Base-by-base conservation (phyloP, 2,113 vertebrate genomes). In the Nycticryphes semicollaris region DNA sequence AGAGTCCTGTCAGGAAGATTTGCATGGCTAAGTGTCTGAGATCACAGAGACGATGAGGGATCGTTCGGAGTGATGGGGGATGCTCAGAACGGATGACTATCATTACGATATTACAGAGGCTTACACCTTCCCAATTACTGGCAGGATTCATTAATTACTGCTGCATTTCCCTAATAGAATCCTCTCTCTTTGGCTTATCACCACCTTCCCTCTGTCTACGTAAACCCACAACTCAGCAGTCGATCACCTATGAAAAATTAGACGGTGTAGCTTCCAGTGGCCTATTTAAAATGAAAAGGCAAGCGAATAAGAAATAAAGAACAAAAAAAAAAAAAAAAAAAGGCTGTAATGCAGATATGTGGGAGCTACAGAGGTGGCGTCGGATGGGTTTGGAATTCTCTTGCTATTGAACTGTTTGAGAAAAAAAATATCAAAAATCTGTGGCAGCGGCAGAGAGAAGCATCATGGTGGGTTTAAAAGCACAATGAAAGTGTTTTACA, bases 101-200 rank as follows among this genome's bases (percentile, higher is more conserved):
- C 99, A 99, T 99, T 99, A 99, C 97, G 94, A 98, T 98, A 98
- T 99, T 99, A 99, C 98, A 93, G 98, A 98, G 98, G 98, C 98
- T 98, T 98, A 98, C 98, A 98, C 98, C 98, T 98, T 98, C 98
- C 99, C 99, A 99, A 99, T 99, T 99, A 99, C 99, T 98, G 99
- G 98, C 98, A 98, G 98, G 98, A 98, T 99, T 99, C 99, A 99
- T 99, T 99, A 99, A 99, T 99, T 99, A 98, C 97, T 95, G 94
- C 96, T 97, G 97, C 98, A 98, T 98, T 99, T 98, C 97, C 97
- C 97, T 98, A 97, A 98, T 98, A 97, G 98, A 98, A 97, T 98
- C 98, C 88, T 97, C 95, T 95, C 89, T 93, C 92, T 92, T 96
- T 22, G 74, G 97, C 97, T 98, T 98, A 98, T 98, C 98, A 87